Evolutionary conservation across 2,797 vertebrate genomes (phyloP).

Genomic region (Pterois miles): DNA sequence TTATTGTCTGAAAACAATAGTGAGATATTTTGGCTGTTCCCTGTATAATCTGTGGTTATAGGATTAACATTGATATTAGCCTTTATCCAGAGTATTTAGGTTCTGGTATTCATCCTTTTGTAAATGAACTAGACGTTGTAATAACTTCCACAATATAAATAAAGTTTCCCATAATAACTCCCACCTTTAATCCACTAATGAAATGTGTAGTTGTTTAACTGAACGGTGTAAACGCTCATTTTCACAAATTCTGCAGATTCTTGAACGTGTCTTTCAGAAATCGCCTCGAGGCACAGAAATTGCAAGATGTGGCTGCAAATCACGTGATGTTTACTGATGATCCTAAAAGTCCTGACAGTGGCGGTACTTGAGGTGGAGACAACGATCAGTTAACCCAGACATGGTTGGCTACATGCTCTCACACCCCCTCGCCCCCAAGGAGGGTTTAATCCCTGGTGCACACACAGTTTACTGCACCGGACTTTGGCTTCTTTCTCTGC

Average conservation of each 20-base stretch:
- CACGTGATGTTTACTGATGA: conserved; percentile 31
- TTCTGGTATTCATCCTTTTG: background rate
- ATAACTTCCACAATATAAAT: background rate
- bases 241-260: conserved; percentile 18
- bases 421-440: conserved; percentile 58
- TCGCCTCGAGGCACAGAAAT: background rate
- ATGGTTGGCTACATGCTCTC: conserved; percentile 57
- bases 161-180: background rate
- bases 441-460: conserved; percentile 46
- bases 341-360: background rate
- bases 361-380: conserved; percentile 8
- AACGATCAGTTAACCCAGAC: conserved; percentile 42
- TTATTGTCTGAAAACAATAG: background rate
- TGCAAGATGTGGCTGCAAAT: background rate
- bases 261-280: conserved; percentile 1
- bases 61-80: background rate
- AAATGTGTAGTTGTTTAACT: conserved; percentile 8
- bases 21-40: background rate
- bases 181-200: background rate
- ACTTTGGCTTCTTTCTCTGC: conserved; percentile 59
- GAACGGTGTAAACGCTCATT: background rate
- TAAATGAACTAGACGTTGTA: background rate
- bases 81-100: background rate
- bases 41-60: background rate
- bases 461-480: conserved; percentile 34